Base-by-base conservation (phyloP, 2,797 vertebrate species). In the Tapera naevia region DNA sequence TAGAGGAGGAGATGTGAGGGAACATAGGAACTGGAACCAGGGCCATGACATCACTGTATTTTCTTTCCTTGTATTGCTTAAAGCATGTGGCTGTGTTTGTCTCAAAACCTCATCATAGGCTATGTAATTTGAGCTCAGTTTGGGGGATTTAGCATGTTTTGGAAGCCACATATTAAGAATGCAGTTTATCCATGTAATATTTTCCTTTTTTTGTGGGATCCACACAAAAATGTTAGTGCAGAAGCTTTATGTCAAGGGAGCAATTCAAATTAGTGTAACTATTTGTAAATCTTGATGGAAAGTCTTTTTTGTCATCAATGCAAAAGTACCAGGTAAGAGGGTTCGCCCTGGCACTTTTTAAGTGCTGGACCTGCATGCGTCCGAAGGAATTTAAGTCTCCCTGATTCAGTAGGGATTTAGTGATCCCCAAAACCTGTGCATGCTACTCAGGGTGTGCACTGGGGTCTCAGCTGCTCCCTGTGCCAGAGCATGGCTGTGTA, bases 51-150 rank as follows among this genome's bases (percentile, higher is more conserved):
- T 92, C 88, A 80, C 66, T 88, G 57, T 69, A 2, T 91, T 96
- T 96, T 94, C 83, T 88, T 88, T 81, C 91, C 53, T 64, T 37
- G 43, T 86, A 87, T 86, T 86, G 66, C 70, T 91, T 82, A 74
- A 86, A 88, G 65, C 28, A 4, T 73, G 91, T 60, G 62, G 43
- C 91, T 92, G 33, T 96, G 88, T 95, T 97, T 96, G 80, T 96
- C 82, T 86, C 80, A 82, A 95, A 95, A 83, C 82, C 71, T 96
- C 76, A 92, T 67, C 62, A 37, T 7, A 2, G 50, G 37, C 92
- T 66, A 6, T 72, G 86, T 95, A 94, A 94, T 73, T 48, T 58
- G 91, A 96, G 67, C 74, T 90, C 62, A 58, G 39, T 89, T 96
- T 95, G 64, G 87, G 72, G 69, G 61, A 82, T 85, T 92, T 81